These are phyloP conservation scores for Orycteropus afer DNA, from an alignment of 2,113 vertebrate genomes.

Conservation along the genomic window DNA sequence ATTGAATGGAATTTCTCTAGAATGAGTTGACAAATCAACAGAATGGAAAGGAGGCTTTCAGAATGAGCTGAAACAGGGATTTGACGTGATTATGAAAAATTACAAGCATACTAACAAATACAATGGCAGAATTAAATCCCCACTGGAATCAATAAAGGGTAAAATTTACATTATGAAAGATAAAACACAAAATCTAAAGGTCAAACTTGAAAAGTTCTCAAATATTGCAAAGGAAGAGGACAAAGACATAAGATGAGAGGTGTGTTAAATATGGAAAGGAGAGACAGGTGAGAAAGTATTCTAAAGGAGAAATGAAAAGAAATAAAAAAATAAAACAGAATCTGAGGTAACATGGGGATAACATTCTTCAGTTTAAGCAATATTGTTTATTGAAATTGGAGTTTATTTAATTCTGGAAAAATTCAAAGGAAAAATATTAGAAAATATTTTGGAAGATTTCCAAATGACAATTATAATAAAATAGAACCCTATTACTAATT, in stretches of 20 bases:
- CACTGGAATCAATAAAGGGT: background rate
- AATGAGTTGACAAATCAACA: background rate
- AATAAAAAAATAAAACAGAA: background rate
- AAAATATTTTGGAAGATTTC: constrained; percentile 27
- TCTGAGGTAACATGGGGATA: background rate
- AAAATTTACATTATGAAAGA: constrained; percentile 3
- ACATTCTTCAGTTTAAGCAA: background rate
- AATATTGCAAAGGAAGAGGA: background rate
- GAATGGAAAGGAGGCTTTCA: background rate
- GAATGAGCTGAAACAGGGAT: background rate
- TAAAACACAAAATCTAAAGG: background rate
- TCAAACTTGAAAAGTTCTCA: background rate
- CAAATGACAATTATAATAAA: background rate
- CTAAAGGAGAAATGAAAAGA: background rate
- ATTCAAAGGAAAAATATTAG: background rate
- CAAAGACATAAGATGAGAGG: background rate
- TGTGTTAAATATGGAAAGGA: background rate
- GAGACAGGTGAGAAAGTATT: background rate
- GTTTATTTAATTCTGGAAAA: background rate
- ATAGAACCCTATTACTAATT: background rate
- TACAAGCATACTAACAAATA: background rate
- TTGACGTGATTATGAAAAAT: background rate
- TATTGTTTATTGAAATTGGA: background rate
- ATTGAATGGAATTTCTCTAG: background rate
- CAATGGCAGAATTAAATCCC: constrained; percentile 19